A percentile compares a stretch with the other conserved stretches of the same genome.
These are phyloP conservation scores for Cybosia mesomella DNA, from an alignment of 2,888 invertebrate species.

Conservation along the genomic window DNA sequence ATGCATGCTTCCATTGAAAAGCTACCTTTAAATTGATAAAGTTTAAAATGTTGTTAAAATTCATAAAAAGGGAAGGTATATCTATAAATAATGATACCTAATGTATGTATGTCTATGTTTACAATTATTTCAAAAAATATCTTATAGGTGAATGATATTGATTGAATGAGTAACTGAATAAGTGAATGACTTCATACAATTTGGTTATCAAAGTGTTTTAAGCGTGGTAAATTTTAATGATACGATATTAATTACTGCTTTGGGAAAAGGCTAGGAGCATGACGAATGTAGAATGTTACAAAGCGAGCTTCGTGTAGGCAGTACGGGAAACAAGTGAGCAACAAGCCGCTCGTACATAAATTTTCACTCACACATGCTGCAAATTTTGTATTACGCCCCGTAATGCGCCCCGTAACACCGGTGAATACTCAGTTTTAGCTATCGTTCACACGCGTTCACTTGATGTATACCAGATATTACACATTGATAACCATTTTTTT, in stretches of 20 bases:
- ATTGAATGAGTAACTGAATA: not conserved
- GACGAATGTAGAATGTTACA: too few relatives aligned
- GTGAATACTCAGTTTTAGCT: too few relatives aligned
- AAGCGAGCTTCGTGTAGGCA: too few relatives aligned
- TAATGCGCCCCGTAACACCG: too few relatives aligned
- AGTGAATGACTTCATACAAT: not conserved
- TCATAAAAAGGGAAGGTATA: too few relatives aligned
- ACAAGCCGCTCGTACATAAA: too few relatives aligned
- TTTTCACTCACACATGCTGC: not conserved
- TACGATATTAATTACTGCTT: not conserved
- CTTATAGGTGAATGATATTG: not conserved
- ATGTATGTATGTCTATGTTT: not conserved
- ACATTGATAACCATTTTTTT: not conserved
- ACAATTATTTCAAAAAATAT: not conserved
- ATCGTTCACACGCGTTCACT: not conserved
- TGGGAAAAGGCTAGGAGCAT: too few relatives aligned
- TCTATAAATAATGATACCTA: too few relatives aligned
- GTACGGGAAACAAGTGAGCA: too few relatives aligned
- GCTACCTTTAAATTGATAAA: not conserved
- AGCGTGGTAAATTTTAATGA: not conserved
- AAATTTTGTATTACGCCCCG: not conserved
- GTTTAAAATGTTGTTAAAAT: not conserved
- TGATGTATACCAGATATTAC: not conserved
- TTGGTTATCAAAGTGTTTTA: not conserved
- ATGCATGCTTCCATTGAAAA: not conserved